Evolutionary conservation across 2,888 invertebrate species (phyloP), one percentile per base, ranked within the genome.

Genomic region (Calameuta filiformis): DNA sequence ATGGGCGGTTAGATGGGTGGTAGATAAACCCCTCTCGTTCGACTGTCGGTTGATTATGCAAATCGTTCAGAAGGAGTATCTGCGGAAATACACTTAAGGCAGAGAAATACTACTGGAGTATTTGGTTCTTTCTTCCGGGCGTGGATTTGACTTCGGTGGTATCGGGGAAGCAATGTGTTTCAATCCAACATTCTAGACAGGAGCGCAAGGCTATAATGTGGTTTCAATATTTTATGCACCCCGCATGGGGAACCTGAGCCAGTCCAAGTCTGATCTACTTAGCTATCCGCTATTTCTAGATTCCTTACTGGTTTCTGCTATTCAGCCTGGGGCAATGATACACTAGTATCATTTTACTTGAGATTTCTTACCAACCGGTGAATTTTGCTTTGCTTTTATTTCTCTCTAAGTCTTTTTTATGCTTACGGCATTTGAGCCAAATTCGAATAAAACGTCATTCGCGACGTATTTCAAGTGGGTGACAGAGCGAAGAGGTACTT

Each of bases 161-260:
- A 71, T 30, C 30, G 33, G 71, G 15, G 3, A 71, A n/a, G 71
- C 71, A 33, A 31, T 71, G 71, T 71, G 71, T 71, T 71, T 71
- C 71, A 33, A 71, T 71, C 71, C 12, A 71, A 71, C 71, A 71
- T 71, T 71, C 33, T 33, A 33, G 71, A 15, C 31, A 71, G 31
- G 74, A 69, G 78, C 68, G 75, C 35, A 76, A 75, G 78, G 80
- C 80, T 79, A 82, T 83, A 83, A 83, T 81, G 82, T 77, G 80
- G 79, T 81, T 84, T 84, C 82, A 83, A 84, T 84, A 83, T 84
- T 84, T 84, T 81, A 83, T 84, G 82, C 83, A 82, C 81, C 78
- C 83, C 78, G 77, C 56, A 56, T 56, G 9, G 56, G 23, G 9
- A 56, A 56, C 56, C 56, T 56, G 56, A 56, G 56, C 77, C 79